These are phyloP conservation scores for Drosophila multiciliata DNA, from an alignment of 2,888 invertebrate genomes.

Conservation along the genomic window DNA sequence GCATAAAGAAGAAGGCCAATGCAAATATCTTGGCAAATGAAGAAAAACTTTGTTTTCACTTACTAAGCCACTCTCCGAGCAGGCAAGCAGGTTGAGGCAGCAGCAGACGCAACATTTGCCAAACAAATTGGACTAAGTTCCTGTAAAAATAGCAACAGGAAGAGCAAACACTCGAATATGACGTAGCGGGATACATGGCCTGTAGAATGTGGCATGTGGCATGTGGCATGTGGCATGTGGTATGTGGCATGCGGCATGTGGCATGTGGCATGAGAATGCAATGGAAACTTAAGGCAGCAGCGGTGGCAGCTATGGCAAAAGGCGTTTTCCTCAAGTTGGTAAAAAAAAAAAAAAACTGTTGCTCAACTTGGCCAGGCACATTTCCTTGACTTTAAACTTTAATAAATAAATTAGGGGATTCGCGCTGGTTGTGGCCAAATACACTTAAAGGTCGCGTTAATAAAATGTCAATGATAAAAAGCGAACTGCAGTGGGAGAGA, in stretches of 20 bases:
- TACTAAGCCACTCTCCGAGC: neutral
- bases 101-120: slow-evolving; percentile 65
- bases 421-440: slow-evolving; percentile 16
- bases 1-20: slow-evolving; percentile 35
- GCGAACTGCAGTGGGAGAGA: slow-evolving; percentile 29
- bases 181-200: slow-evolving; percentile 24
- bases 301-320: slow-evolving; percentile 1
- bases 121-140: slow-evolving; percentile 76
- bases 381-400: slow-evolving; percentile 2
- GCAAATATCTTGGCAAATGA: slow-evolving; percentile 51
- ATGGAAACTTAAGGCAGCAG: neutral
- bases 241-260: neutral
- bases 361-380: slow-evolving; percentile 10
- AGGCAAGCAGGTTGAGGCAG: neutral
- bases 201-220: neutral
- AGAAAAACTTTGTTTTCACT: slow-evolving; percentile 61
- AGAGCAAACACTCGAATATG: slow-evolving; percentile 54
- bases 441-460: slow-evolving; percentile 75
- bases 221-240: neutral
- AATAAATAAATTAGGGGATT: slow-evolving; percentile 2
- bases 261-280: slow-evolving; percentile 6
- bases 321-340: slow-evolving; percentile 59
- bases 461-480: slow-evolving; percentile 79
- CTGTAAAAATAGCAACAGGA: slow-evolving; percentile 69
- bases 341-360: slow-evolving; percentile 46